These are phyloP conservation scores for Nephrocerus scutellatus DNA, from an alignment of 2,888 invertebrate species.

Conservation along the genomic window DNA sequence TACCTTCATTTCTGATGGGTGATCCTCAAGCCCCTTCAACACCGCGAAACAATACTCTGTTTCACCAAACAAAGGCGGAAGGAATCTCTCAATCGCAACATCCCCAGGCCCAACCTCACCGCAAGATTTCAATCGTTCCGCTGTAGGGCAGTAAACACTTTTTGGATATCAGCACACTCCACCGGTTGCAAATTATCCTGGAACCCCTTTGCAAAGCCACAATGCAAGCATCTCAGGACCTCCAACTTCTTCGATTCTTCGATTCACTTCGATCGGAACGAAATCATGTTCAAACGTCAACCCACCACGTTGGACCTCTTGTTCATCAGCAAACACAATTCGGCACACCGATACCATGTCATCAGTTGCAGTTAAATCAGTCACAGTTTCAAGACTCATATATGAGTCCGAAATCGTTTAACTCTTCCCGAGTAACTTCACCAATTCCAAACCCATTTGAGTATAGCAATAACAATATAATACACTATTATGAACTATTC, in stretches of 20 bases:
- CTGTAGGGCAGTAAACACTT: constrained; percentile 50
- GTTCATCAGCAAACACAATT: constrained; percentile 27
- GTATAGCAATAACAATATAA: too few species aligned
- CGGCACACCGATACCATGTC: constrained; percentile 23
- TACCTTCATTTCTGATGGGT: constrained; percentile 73
- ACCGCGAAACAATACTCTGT: constrained; percentile 53
- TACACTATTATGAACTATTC: too few species aligned
- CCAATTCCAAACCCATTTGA: too few species aligned
- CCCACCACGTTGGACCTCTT: too few species aligned
- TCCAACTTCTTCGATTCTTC: constrained; percentile 40
- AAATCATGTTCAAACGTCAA: constrained; percentile 30
- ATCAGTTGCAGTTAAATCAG: too few species aligned
- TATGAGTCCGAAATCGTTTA: too few species aligned
- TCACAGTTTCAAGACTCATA: constrained; percentile 26
- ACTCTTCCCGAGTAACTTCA: too few species aligned
- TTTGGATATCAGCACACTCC: too few species aligned
- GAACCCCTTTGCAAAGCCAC: constrained; percentile 29
- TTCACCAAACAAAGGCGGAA: constrained; percentile 55
- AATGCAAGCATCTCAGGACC: constrained; percentile 31
- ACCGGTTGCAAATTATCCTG: constrained; percentile 25
- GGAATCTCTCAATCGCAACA: too few species aligned
- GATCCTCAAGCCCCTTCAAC: constrained; percentile 57
- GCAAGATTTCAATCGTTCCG: constrained; percentile 49
- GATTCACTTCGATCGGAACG: constrained; percentile 38
- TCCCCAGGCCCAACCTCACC: constrained; percentile 49